Base-by-base conservation (phyloP, 2,888 invertebrate species). In the Andrena marginata region DNA sequence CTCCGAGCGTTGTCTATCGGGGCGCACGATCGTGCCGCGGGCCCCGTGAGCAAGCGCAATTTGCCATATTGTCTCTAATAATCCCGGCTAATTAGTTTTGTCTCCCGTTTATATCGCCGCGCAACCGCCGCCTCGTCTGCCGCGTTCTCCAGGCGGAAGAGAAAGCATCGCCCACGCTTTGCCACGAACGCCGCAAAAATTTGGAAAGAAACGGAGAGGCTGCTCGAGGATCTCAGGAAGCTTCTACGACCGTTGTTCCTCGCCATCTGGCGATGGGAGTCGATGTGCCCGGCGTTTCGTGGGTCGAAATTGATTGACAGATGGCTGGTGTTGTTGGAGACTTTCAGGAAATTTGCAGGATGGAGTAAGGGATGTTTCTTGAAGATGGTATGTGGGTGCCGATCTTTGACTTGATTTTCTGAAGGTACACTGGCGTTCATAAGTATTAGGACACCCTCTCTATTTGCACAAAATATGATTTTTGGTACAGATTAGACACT, bases 11-110 rank as follows among this genome's bases (percentile, higher is more conserved):
- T 86, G 88, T 86, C 84, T 91, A 90, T 91, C 91, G 86, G 65
- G 62, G 82, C 72, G 88, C 88, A 86, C 88, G 90, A 91, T 90
- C 91, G 78, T 85, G 82, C 85, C 71, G 84, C 86, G 74, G 79
- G 84, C 77, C 42, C 82, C 82, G 81, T 80, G 84, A 89, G 85
- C 83, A 83, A 90, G 89, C 90, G 90, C 89, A 91, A 91, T 91
- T 91, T 90, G 90, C 91, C 89, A 90, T 90, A 91, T 91, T 91
- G 90, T 90, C 89, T 89, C 85, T 87, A 89, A 91, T 91, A 91
- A 91, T 91, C 87, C 89, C 81, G 83, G 84, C 88, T 91, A 89
- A 89, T 90, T 90, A 90, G 90, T 90, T 90, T 89, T 88, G 89
- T 90, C 89, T 90, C 81, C 82, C 68, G 82, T 83, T 88, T 81